Evolutionary conservation across 2,113 vertebrate species (phyloP).

Genomic region (Orthonyx spaldingii): DNA sequence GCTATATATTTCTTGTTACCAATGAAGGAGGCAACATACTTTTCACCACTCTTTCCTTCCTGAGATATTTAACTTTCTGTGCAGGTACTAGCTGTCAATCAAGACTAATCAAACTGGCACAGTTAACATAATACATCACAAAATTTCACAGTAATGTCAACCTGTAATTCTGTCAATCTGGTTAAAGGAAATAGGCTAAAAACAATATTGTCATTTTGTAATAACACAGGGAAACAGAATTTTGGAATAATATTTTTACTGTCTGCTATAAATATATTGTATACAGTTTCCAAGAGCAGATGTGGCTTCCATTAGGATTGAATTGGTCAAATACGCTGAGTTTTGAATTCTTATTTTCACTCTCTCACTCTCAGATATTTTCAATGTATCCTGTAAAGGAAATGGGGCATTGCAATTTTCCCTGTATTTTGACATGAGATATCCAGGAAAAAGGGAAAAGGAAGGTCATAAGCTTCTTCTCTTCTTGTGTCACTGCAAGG

Average conservation of each 20-base stretch:
- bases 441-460: background rate
- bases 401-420: background rate
- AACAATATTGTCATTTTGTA: conserved; percentile 75
- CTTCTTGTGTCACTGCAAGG: background rate
- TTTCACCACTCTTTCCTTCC: conserved; percentile 6
- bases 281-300: background rate
- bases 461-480: background rate
- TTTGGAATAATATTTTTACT: conserved; percentile 56
- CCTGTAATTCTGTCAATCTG: conserved; percentile 79
- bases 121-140: conserved; percentile 77
- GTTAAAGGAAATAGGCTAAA: conserved; percentile 71
- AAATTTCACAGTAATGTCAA: conserved; percentile 81
- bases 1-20: conserved; percentile 28
- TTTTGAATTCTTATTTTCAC: background rate
- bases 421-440: background rate
- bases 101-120: conserved; percentile 79
- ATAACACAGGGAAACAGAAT: conserved; percentile 60
- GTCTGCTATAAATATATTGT: background rate
- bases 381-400: background rate
- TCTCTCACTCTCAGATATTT: background rate
- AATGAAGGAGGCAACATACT: conserved; percentile 13
- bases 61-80: conserved; percentile 68
- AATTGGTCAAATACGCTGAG: background rate
- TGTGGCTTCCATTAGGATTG: background rate
- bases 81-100: conserved; percentile 77